Evolutionary conservation across 2,113 vertebrate genomes (phyloP).

Genomic region (Steatornis caripensis): DNA sequence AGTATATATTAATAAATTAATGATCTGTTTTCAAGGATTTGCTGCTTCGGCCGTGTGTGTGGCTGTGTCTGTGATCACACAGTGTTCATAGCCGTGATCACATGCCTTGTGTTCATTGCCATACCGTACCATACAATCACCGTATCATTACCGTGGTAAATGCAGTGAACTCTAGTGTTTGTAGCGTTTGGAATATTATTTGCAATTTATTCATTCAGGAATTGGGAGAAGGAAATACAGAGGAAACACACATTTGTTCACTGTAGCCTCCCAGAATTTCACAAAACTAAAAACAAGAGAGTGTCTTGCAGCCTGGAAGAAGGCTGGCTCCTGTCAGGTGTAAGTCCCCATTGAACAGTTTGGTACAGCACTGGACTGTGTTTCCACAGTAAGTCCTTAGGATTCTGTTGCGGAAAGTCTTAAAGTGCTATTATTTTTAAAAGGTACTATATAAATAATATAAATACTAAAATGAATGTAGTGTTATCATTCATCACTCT

Average conservation of each 20-base stretch:
- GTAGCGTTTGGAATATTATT: not conserved
- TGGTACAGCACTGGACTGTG: not conserved
- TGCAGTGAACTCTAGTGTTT: not conserved
- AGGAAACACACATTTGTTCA: not conserved
- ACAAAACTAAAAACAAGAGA: not conserved
- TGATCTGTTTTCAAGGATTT: not conserved
- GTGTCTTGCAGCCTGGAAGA: not conserved
- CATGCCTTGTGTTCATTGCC: not conserved
- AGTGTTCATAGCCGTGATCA: not conserved
- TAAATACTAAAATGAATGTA: not conserved
- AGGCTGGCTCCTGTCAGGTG: not conserved
- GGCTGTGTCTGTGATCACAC: not conserved
- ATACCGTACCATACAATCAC: not conserved
- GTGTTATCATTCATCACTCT: not conserved
- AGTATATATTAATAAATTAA: not conserved
- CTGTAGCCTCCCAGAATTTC: not conserved
- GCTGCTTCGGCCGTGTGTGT: not conserved
- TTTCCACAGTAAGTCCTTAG: not conserved
- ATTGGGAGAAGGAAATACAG: not conserved
- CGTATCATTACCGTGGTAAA: rapidly evolving
- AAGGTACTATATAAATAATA: not conserved
- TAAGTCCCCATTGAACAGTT: not conserved
- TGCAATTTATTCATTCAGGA: not conserved
- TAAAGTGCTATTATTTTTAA: not conserved
- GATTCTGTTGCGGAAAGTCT: not conserved